Conservation (phyloP, 2,888 invertebrate species). For the Euplexia lucipara region DNA sequence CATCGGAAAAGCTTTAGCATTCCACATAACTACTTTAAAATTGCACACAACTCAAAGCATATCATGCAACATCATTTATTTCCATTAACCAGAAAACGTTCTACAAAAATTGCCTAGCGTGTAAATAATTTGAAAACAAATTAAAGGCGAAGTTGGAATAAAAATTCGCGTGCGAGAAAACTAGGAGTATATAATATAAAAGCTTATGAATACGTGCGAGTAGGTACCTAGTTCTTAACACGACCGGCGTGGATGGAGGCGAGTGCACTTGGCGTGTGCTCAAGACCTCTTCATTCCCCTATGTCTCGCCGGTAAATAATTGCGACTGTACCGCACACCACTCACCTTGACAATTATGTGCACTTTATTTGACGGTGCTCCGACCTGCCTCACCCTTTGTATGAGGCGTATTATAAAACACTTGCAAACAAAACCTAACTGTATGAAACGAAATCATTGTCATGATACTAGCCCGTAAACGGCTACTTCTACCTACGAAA, state of each 20-base stretch:
- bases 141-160: constrained; percentile 58
- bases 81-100: constrained; percentile 49
- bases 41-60: constrained; percentile 36
- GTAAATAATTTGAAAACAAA: constrained; percentile 63
- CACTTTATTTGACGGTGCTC: constrained; percentile 83
- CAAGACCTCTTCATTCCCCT: constrained; percentile 86
- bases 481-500: not conserved
- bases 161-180: constrained; percentile 59
- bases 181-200: constrained; percentile 63
- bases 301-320: constrained; percentile 88
- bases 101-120: constrained; percentile 54
- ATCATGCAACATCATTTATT: constrained; percentile 52
- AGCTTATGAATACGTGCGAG: constrained; percentile 77
- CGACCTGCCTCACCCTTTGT: constrained; percentile 64
- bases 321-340: constrained; percentile 82
- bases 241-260: constrained; percentile 73
- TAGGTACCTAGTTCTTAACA: constrained; percentile 78
- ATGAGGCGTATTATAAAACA: constrained; percentile 58
- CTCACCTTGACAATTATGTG: constrained; percentile 86
- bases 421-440: constrained; percentile 27
- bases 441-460: constrained; percentile 13
- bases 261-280: constrained; percentile 79
- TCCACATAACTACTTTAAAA: constrained; percentile 45
- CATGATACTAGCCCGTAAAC: constrained; percentile 1
- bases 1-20: constrained; percentile 31